Evolutionary conservation across 2,113 vertebrate genomes (phyloP).

Genomic region (Pachyramphus minor): DNA sequence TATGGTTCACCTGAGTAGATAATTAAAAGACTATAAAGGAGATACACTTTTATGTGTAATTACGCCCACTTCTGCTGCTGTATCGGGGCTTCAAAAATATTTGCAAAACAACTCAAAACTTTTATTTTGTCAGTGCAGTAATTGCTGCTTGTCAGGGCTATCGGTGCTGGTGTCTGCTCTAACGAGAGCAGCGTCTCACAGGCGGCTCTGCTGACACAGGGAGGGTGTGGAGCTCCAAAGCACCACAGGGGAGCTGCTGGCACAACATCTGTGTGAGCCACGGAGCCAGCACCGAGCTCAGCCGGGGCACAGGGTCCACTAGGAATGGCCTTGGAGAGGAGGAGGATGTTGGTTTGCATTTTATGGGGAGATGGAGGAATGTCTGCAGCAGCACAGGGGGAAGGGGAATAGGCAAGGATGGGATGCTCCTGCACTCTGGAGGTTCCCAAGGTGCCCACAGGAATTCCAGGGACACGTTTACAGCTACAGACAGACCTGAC

Average conservation of each 20-base stretch:
- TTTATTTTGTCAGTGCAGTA: conserved; percentile 56
- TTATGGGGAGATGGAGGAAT: neutral
- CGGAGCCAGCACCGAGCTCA: rapidly evolving
- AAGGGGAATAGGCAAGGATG: neutral
- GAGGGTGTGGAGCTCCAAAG: neutral
- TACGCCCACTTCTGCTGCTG: conserved; percentile 41
- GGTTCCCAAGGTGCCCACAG: neutral
- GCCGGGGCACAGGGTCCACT: rapidly evolving
- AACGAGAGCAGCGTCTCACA: neutral
- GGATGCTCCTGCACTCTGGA: neutral
- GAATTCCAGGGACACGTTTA: neutral
- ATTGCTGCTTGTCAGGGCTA: conserved; percentile 57
- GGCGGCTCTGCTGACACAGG: neutral
- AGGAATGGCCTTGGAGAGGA: neutral
- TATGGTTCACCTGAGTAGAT: conserved; percentile 71
- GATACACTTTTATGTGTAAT: conserved; percentile 62
- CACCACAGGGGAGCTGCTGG: neutral
- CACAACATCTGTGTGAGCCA: neutral
- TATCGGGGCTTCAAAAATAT: conserved; percentile 57
- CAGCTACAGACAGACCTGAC: rapidly evolving
- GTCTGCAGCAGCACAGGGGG: neutral
- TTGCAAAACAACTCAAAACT: conserved; percentile 70
- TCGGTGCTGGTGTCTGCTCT: neutral
- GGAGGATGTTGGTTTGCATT: too few species aligned
- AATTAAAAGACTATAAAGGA: conserved; percentile 67